Conservation (phyloP, 2,797 vertebrate species). For the Esox lucius region DNA sequence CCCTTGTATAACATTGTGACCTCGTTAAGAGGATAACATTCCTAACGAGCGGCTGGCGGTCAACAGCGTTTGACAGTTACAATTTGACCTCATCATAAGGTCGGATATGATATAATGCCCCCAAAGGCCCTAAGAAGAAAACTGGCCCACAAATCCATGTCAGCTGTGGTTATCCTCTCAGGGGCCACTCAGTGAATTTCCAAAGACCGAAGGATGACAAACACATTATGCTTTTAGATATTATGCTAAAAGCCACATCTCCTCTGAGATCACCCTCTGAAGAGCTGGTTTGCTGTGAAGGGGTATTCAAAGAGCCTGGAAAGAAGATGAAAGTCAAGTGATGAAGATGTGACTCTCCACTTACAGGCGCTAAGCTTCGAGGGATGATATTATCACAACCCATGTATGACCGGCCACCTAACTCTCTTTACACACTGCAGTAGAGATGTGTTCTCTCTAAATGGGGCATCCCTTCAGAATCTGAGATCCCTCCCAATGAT, state of each 20-base stretch:
- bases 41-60: not conserved
- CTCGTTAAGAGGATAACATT: not conserved
- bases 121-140: not conserved
- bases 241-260: not conserved
- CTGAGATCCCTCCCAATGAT: too few species aligned
- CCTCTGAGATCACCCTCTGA: not conserved
- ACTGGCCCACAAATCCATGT: too few species aligned
- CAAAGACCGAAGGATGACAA: too few species aligned
- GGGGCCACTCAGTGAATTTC: not conserved
- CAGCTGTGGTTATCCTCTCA: not conserved
- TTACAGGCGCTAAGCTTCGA: too few species aligned
- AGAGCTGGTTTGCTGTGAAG: not conserved
- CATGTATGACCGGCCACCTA: too few species aligned
- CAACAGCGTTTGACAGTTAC: not conserved
- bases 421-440: too few species aligned
- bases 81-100: not conserved
- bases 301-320: too few species aligned
- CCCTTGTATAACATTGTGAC: constrained; percentile 23
- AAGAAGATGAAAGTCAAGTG: too few species aligned
- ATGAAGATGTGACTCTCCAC: too few species aligned
- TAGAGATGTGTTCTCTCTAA: too few species aligned
- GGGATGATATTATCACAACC: too few species aligned
- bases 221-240: not conserved
- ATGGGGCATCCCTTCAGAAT: too few species aligned
- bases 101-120: not conserved